These are phyloP conservation scores for Ciconia boyciana DNA, from an alignment of 2,113 vertebrate genomes.

Conservation along the genomic window DNA sequence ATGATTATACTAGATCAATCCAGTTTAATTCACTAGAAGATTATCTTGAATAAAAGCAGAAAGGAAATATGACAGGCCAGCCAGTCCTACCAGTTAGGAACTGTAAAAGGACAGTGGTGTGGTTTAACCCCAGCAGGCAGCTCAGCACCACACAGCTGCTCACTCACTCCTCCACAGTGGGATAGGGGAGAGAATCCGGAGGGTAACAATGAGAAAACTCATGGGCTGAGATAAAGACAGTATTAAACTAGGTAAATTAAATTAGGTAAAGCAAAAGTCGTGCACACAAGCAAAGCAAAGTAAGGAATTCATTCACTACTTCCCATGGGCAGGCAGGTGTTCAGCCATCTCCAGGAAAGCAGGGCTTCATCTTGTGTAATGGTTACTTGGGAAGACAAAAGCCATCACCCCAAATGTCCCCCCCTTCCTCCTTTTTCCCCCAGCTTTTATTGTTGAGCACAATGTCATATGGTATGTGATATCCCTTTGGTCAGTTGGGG, in stretches of 20 bases:
- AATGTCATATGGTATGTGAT: no score
- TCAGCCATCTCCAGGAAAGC: neutral
- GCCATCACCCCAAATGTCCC: accelerated
- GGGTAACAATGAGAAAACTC: neutral
- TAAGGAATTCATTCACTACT: neutral
- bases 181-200: neutral
- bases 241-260: neutral
- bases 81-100: neutral
- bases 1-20: neutral
- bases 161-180: accelerated
- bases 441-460: neutral
- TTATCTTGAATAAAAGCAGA: neutral
- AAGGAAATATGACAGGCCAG: neutral
- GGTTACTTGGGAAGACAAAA: neutral
- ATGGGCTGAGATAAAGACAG: neutral
- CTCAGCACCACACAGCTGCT: neutral
- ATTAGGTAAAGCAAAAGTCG: neutral
- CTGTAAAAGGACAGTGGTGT: neutral
- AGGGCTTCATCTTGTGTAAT: accelerated
- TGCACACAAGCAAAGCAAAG: accelerated
- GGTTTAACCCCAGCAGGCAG: neutral
- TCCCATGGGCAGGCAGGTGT: neutral
- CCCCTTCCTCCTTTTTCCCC: neutral
- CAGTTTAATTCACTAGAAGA: neutral
- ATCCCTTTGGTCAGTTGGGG: neutral